Evolutionary conservation across 2,888 invertebrate species (phyloP).

Genomic region (Bugulina stolonifera): DNA sequence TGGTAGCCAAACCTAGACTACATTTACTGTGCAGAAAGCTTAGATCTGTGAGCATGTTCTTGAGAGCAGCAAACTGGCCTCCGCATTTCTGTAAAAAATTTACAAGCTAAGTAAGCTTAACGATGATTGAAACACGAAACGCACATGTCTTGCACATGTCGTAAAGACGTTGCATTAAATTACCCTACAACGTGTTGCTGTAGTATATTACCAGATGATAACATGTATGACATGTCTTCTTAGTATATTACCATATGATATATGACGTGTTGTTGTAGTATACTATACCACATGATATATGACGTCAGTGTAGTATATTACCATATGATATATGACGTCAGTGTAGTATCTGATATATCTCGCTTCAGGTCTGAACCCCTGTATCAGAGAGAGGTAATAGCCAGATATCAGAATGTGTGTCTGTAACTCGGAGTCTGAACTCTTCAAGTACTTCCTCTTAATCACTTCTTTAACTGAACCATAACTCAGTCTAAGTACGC

Average conservation of each 20-base stretch:
- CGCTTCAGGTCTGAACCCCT: slow-evolving; percentile 24
- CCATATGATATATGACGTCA: slow-evolving; percentile 48
- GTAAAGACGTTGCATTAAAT: no score
- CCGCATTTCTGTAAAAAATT: slow-evolving; percentile 35
- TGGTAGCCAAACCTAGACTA: slow-evolving; percentile 38
- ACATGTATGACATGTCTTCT: no score
- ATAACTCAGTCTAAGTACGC: neutral
- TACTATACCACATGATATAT: neutral
- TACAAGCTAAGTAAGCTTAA: no score
- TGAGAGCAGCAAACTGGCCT: slow-evolving; percentile 36
- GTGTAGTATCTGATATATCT: slow-evolving; percentile 33
- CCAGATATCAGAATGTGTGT: slow-evolving; percentile 21
- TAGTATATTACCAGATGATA: no score
- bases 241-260: no score
- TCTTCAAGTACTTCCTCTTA: slow-evolving; percentile 39
- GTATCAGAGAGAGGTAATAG: slow-evolving; percentile 27
- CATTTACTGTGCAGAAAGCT: slow-evolving; percentile 43
- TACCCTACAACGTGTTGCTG: no score
- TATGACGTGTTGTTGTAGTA: neutral
- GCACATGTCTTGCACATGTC: no score
- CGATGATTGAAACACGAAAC: no score
- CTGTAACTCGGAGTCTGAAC: slow-evolving; percentile 33
- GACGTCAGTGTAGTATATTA: no score
- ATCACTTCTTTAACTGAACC: slow-evolving; percentile 36
- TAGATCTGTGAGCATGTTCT: slow-evolving; percentile 39